Conservation (phyloP, 2,888 invertebrate genomes). For the Conomelus anceps region DNA sequence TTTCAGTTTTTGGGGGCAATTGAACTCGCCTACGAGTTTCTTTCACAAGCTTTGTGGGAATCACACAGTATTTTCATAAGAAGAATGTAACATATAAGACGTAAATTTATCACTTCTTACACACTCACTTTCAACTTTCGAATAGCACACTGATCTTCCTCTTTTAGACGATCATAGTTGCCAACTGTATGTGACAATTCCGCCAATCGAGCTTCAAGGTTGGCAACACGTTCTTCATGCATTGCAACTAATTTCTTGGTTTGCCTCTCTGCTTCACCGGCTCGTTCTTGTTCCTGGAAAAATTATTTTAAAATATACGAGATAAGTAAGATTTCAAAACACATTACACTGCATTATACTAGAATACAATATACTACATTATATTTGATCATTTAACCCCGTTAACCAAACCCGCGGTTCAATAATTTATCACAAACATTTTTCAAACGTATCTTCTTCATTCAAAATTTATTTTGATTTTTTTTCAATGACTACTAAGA, state of each 20-base stretch:
- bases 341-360: too few species aligned
- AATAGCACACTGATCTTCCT: slow-evolving; percentile 66
- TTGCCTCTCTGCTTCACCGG: slow-evolving; percentile 63
- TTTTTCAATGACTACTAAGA: too few species aligned
- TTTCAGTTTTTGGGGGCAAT: too few species aligned
- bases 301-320: too few species aligned
- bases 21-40: too few species aligned
- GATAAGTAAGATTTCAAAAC: too few species aligned
- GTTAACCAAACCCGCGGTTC: too few species aligned
- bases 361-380: too few species aligned
- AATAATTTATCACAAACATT: too few species aligned
- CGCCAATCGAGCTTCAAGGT: slow-evolving; percentile 66
- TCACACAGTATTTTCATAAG: slow-evolving; percentile 30
- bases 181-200: slow-evolving; percentile 74
- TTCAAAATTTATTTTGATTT: too few species aligned
- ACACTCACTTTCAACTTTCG: slow-evolving; percentile 51
- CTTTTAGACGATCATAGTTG: slow-evolving; percentile 62
- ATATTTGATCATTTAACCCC: too few species aligned
- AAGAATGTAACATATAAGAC: background rate
- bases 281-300: slow-evolving; percentile 60
- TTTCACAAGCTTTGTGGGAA: background rate
- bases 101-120: background rate
- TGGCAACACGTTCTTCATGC: slow-evolving; percentile 69
- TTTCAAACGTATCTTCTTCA: too few species aligned
- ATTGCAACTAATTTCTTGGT: slow-evolving; percentile 59